Conservation (phyloP, 2,113 vertebrate species). For the Myotis brandtii region DNA sequence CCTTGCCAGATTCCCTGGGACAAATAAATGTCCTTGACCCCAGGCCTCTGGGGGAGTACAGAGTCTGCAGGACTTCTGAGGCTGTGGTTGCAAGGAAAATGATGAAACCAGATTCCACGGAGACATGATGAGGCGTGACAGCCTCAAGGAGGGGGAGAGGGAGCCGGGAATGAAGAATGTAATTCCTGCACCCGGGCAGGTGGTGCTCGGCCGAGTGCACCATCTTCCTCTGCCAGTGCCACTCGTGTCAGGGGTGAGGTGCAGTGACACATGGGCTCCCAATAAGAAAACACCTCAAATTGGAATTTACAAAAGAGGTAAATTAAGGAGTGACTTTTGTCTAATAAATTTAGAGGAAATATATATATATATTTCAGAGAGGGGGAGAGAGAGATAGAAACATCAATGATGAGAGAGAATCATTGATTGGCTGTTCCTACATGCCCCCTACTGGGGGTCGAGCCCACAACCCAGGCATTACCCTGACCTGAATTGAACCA, state of each 20-base stretch:
- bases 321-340: conserved; percentile 21
- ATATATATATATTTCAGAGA: no score
- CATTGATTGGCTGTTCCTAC: no score
- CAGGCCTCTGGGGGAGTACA: conserved; percentile 19
- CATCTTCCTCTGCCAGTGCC: not conserved
- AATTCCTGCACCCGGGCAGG: not conserved
- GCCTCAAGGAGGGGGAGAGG: conserved; percentile 38
- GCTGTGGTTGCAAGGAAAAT: conserved; percentile 52
- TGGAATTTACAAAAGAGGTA: conserved; percentile 8
- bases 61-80: conserved; percentile 33
- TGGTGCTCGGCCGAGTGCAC: not conserved
- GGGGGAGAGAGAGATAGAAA: no score
- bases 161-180: conserved; percentile 44
- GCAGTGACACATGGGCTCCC: not conserved
- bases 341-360: not conserved
- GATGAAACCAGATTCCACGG: conserved; percentile 72
- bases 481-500: no score
- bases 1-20: conserved; percentile 35
- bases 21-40: conserved; percentile 68
- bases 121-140: conserved; percentile 58
- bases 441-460: no score
- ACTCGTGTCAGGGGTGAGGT: not conserved
- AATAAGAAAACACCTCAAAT: not conserved
- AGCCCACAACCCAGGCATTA: no score
- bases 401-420: no score